Conservation (phyloP, 2,797 vertebrate species). For the Syngnathus acus region DNA sequence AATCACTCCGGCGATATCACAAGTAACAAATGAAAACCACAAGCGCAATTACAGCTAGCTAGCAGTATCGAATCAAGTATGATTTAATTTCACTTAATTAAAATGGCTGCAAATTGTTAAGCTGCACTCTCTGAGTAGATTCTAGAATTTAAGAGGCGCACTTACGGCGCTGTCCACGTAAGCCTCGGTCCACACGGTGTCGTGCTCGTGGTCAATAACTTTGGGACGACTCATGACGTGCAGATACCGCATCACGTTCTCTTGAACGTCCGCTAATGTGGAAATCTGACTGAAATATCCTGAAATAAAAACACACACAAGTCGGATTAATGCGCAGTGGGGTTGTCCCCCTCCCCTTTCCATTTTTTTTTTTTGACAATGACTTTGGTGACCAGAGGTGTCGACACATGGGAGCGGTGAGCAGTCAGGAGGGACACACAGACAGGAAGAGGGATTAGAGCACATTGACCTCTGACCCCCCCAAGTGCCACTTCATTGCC, state of each 20-base stretch:
- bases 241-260: conserved; percentile 96
- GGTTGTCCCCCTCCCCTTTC: conserved; percentile 40
- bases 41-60: conserved; percentile 16
- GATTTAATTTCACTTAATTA: no score
- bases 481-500: conserved; percentile 66
- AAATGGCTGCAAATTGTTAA: no score
- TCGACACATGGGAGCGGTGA: conserved; percentile 71
- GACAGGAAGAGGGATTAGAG: conserved; percentile 78
- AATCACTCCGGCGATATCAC: conserved; percentile 53
- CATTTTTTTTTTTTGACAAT: conserved; percentile 49
- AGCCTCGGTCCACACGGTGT: conserved; percentile 94
- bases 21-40: conserved; percentile 39
- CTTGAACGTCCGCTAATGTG: conserved; percentile 93
- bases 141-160: conserved; percentile 22
- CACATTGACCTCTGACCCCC: conserved; percentile 65
- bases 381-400: conserved; percentile 50
- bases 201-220: conserved; percentile 95
- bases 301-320: conserved; percentile 46
- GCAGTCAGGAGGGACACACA: conserved; percentile 64
- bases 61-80: background rate
- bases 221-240: conserved; percentile 96
- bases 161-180: conserved; percentile 95
- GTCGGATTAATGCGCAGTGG: conserved; percentile 43
- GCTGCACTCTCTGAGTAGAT: no score
- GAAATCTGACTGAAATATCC: conserved; percentile 98